Percentiles rank a stretch among this genome's conserved stretches.
Conservation (phyloP, 2,113 vertebrate species). For the Gracilinanus agilis region DNA sequence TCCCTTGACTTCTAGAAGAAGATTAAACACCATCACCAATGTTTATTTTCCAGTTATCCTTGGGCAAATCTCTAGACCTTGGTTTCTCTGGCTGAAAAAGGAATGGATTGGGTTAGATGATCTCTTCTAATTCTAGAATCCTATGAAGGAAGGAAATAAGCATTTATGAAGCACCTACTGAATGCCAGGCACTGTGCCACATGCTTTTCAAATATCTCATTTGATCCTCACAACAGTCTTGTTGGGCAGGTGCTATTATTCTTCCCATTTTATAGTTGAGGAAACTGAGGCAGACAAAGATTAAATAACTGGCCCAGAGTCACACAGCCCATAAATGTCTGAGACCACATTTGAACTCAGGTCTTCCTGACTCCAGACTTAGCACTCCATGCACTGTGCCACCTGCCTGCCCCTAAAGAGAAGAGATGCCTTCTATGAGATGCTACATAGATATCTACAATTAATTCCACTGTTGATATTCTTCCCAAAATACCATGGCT, state of each 20-base stretch:
- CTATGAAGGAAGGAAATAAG: background rate
- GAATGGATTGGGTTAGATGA: background rate
- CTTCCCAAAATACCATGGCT: background rate
- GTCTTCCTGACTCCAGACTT: too few species aligned
- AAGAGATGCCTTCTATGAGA: background rate
- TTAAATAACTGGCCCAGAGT: too few species aligned
- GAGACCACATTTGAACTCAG: too few species aligned
- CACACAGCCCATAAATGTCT: too few species aligned
- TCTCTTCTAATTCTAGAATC: background rate
- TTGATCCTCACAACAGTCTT: too few species aligned
- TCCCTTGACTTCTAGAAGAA: background rate
- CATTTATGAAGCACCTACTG: too few species aligned
- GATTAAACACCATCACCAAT: background rate
- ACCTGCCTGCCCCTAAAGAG: background rate
- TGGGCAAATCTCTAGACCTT: background rate
- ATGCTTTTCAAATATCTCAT: too few species aligned
- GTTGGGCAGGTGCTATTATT: too few species aligned
- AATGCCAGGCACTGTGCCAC: too few species aligned
- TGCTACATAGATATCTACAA: background rate
- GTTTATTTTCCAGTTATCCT: background rate
- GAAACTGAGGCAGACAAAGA: too few species aligned
- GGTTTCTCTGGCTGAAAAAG: background rate
- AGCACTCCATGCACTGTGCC: background rate
- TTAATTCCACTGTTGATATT: background rate
- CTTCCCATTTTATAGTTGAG: too few species aligned